These are phyloP conservation scores for rat (Rattus norvegicus) DNA, from an alignment of 2,113 vertebrate species.

Conservation along the genomic window DNA sequence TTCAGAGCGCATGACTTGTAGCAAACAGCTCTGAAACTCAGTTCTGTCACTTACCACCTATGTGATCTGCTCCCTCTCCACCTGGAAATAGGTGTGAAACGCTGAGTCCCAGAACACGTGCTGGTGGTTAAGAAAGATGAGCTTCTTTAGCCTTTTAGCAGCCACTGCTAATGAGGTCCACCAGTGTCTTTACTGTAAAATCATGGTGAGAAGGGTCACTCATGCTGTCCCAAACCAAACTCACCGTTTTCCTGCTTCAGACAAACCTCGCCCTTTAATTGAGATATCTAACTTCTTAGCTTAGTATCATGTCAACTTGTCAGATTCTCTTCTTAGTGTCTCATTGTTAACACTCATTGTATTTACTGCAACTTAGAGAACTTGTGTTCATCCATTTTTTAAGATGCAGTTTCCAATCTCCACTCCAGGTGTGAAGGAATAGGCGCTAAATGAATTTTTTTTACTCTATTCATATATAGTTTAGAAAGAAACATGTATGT, in stretches of 20 bases:
- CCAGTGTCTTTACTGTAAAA: not conserved
- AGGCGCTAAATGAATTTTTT: slow-evolving; percentile 38
- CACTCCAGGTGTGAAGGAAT: not conserved
- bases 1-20: not conserved
- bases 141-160: not conserved
- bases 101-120: not conserved
- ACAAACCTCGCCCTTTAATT: not conserved
- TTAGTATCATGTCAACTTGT: not conserved
- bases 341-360: slow-evolving; percentile 42
- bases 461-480: not conserved
- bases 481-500: slow-evolving; percentile 20
- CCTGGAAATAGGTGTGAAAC: not conserved
- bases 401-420: not conserved
- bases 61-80: not conserved
- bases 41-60: not conserved
- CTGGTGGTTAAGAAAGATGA: not conserved
- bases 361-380: slow-evolving; percentile 1
- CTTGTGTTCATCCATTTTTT: not conserved
- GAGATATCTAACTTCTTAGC: not conserved
- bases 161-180: not conserved
- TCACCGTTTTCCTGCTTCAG: slow-evolving; percentile 18
- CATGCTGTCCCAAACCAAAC: not conserved
- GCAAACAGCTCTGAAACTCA: not conserved
- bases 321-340: not conserved
- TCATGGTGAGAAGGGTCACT: not conserved